Evolutionary conservation across 2,888 invertebrate species (phyloP), one percentile per base, ranked within the genome.

Genomic region (Chelonus formosanus): DNA sequence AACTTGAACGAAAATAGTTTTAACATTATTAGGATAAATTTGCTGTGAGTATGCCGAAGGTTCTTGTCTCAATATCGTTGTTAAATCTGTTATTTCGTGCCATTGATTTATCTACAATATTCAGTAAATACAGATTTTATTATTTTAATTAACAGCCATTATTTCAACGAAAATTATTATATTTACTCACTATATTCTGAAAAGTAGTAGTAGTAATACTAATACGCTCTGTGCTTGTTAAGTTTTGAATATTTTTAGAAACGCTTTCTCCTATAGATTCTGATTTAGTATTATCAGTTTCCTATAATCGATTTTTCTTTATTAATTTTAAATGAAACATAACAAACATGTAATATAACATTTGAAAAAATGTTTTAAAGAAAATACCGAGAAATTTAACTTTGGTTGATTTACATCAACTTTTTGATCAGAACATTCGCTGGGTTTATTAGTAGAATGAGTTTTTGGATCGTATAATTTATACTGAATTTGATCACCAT

Each of bases 1-100:
- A 34, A 90, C 87, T 86, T 90, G 83, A 78, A 85, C 84, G 63
- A 86, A 86, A 70, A 84, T 76, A 0, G 81, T 83, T 40, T 77
- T 76, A 4, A 84, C 80, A 50, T 79, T 73, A 5, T 60, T 53
- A 0, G 81, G 77, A 70, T 77, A 78, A 54, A 48, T 50, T 53
- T 74, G 69, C n/a, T 77, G 69, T 5, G 74, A 77, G 10, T 69
- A 71, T 4, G 75, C 68, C 0, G 81, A 82, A 3, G 81, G 79
- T 55, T 77, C 73, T 57, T 73, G 76, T 79, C 79, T 79, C 7
- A 82, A 71, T 75, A 77, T 76, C 47, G 72, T 78, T 1, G 80
- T 76, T 40, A 78, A 73, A 3, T 82, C 81, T n/a, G 80, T 81
- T 55, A 81, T 78, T 69, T 81, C 80, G 20, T 82, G 82, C 82